phyloP scores from a whole-genome alignment of 2,113 vertebrate genomes.

The Ictalurus furcatus region DNA sequence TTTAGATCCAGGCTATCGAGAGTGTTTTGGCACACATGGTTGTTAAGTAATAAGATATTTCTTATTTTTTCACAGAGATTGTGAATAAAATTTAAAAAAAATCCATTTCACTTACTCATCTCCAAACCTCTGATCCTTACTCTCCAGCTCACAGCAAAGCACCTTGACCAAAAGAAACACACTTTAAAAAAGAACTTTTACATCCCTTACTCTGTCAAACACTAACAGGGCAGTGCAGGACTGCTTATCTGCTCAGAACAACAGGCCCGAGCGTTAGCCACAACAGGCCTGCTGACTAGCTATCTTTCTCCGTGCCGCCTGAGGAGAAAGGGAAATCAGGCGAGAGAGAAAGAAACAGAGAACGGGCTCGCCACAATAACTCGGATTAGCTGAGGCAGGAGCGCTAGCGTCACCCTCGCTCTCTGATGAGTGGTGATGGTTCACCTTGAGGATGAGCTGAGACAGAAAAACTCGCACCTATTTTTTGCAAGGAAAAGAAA shows the following conservation, averaged over 20 bases:
- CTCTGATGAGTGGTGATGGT: slow-evolving; percentile 19
- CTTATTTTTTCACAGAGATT: not conserved
- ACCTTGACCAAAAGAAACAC: slow-evolving; percentile 22
- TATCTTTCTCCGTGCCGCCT: not conserved
- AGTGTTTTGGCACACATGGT: not conserved
- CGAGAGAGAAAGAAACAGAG: slow-evolving; percentile 15
- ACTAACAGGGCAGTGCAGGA: slow-evolving; percentile 35
- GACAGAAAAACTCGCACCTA: not conserved
- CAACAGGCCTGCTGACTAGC: slow-evolving; percentile 2
- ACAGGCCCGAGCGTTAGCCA: slow-evolving; percentile 37
- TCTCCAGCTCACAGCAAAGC: slow-evolving; percentile 25
- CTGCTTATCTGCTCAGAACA: slow-evolving; percentile 52
- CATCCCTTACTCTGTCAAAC: slow-evolving; percentile 28
- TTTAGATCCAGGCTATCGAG: not conserved
- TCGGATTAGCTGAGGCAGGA: slow-evolving; percentile 19
- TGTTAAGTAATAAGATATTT: not conserved
- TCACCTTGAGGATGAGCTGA: slow-evolving; percentile 42
- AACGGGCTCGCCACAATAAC: slow-evolving; percentile 18
- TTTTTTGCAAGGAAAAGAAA: not conserved
- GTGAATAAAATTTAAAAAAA: not conserved
- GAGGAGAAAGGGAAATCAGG: slow-evolving; percentile 13
- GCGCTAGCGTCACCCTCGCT: not conserved
- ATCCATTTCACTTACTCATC: not conserved
- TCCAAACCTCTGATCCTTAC: slow-evolving; percentile 9
- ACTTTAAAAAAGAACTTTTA: slow-evolving; percentile 34